A percentile compares a stretch with the other conserved stretches of the same genome.
phyloP scores from a whole-genome alignment of 2,888 invertebrate species.

The Glyphotaelius pellucidus region DNA sequence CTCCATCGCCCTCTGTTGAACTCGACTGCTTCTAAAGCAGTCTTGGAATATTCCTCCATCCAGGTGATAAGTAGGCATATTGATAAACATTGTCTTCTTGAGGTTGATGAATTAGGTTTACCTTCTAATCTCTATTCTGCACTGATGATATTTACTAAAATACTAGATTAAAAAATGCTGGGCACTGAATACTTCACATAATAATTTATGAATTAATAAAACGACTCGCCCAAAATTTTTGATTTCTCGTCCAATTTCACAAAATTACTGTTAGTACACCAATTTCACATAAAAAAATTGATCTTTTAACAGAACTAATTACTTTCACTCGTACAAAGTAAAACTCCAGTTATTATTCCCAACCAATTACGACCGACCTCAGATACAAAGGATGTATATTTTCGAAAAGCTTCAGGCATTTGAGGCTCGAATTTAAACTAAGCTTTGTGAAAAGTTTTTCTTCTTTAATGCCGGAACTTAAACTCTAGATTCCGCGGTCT shows the following conservation, averaged over 20 bases:
- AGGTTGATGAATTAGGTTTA: too few species aligned
- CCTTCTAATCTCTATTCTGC: neutral
- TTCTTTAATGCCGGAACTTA: neutral
- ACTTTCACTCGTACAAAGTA: neutral
- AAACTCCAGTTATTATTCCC: neutral
- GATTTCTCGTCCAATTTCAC: neutral
- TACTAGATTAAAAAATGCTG: neutral
- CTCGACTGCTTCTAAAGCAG: too few species aligned
- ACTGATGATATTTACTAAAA: neutral
- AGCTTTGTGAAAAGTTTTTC: neutral
- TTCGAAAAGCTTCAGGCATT: neutral
- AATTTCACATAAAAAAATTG: neutral
- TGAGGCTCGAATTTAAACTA: neutral
- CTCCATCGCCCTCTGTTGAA: too few species aligned
- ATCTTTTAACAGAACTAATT: neutral
- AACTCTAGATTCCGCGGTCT: neutral
- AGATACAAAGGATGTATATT: constrained; percentile 1
- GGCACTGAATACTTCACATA: too few species aligned
- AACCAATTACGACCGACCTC: neutral
- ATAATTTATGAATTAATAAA: too few species aligned
- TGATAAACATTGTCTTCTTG: too few species aligned
- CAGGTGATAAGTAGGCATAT: too few species aligned
- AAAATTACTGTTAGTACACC: neutral
- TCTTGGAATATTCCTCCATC: too few species aligned
- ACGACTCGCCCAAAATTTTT: neutral